Conservation (phyloP, 1,140 invertebrate species). For the Hylaeus anthracinus region DNA sequence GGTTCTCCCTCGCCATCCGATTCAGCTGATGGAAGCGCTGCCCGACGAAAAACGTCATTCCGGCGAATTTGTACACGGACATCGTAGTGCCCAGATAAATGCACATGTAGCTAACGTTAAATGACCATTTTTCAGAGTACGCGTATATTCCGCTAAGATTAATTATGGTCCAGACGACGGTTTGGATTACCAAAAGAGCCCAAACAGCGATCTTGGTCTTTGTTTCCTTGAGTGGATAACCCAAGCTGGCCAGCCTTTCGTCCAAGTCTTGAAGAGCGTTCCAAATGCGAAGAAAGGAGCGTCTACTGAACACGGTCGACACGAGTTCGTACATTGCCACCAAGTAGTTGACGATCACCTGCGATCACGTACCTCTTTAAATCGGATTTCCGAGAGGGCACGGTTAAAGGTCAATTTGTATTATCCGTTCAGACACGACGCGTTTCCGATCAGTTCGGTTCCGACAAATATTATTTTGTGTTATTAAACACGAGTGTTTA, state of each 20-base stretch:
- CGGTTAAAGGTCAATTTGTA: too few species aligned
- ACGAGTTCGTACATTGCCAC: slow-evolving; percentile 58
- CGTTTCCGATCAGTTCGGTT: too few species aligned
- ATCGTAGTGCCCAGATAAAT: slow-evolving; percentile 65
- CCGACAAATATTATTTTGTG: too few species aligned
- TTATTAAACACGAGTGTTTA: too few species aligned
- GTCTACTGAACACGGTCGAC: slow-evolving; percentile 32
- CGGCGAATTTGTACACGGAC: slow-evolving; percentile 68
- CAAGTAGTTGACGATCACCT: slow-evolving; percentile 70
- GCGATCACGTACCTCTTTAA: neutral
- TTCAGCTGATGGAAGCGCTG: slow-evolving; percentile 74
- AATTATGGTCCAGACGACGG: slow-evolving; percentile 63
- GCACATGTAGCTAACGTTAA: slow-evolving; percentile 70
- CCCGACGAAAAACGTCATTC: slow-evolving; percentile 64
- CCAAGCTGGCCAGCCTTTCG: slow-evolving; percentile 56
- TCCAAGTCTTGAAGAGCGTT: slow-evolving; percentile 74
- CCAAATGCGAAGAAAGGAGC: slow-evolving; percentile 66
- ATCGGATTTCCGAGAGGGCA: too few species aligned
- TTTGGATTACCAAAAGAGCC: slow-evolving; percentile 42
- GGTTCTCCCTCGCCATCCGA: slow-evolving; percentile 45
- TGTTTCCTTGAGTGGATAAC: slow-evolving; percentile 65
- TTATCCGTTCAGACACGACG: too few species aligned
- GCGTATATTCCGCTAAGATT: slow-evolving; percentile 70
- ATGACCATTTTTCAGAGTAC: slow-evolving; percentile 61
- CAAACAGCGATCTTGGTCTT: slow-evolving; percentile 56